Conservation (phyloP, 2,113 vertebrate genomes). For the Callocephalon fimbriatum region DNA sequence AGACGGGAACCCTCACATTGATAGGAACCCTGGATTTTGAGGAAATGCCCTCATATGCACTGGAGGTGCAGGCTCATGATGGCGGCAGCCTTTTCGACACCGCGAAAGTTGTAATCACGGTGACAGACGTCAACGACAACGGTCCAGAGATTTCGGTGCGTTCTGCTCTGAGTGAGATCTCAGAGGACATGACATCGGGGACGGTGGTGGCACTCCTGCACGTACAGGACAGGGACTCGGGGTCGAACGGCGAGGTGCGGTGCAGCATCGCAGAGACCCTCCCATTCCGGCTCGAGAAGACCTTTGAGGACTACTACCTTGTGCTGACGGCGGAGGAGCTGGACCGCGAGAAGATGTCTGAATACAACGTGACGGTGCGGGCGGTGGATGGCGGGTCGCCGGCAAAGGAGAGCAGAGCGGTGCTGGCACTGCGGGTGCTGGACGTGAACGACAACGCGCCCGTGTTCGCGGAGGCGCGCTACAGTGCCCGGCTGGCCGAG, state of each 20-base stretch:
- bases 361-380: conserved; percentile 65
- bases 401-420: background rate
- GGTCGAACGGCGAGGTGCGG: conserved; percentile 72
- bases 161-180: conserved; percentile 50
- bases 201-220: conserved; percentile 77
- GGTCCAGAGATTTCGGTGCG: conserved; percentile 55
- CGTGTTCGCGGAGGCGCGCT: background rate
- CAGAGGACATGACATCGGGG: conserved; percentile 72
- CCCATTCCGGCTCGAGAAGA: conserved; percentile 34
- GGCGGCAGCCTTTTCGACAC: rapidly evolving
- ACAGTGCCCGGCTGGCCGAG: background rate
- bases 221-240: conserved; percentile 78
- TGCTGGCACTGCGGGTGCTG: conserved; percentile 4
- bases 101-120: rapidly evolving
- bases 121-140: conserved; percentile 70
- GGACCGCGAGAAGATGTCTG: conserved; percentile 67
- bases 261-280: conserved; percentile 24
- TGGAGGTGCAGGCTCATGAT: conserved; percentile 57
- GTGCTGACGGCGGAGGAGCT: conserved; percentile 60
- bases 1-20: rapidly evolving
- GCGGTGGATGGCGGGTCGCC: conserved; percentile 53
- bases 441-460: conserved; percentile 66
- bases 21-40: background rate
- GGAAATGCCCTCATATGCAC: conserved; percentile 30
- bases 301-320: conserved; percentile 1